Conservation (phyloP, 2,888 invertebrate genomes). For the Brachypalpus laphriformis region DNA sequence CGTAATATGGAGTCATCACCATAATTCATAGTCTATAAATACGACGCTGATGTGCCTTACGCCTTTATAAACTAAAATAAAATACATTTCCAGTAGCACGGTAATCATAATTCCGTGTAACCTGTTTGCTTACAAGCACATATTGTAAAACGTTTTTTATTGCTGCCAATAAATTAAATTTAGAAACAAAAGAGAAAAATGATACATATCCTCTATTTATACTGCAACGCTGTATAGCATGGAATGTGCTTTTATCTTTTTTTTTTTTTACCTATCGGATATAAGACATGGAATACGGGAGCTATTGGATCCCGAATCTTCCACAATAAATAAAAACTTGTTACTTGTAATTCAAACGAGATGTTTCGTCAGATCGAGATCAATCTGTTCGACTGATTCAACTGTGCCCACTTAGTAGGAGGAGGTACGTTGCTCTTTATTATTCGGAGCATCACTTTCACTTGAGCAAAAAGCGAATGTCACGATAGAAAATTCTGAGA, state of each 20-base stretch:
- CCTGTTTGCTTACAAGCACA: not conserved
- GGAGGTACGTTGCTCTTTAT: not conserved
- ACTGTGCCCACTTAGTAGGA: not conserved
- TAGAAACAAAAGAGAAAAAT: not conserved
- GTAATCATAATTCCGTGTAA: not conserved
- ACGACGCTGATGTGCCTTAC: not conserved
- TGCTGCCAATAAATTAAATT: not conserved
- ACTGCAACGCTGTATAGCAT: not conserved
- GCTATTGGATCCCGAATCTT: not conserved
- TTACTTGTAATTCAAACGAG: conserved; percentile 4
- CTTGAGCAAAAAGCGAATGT: conserved; percentile 14
- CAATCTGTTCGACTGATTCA: conserved; percentile 3
- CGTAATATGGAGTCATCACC: conserved; percentile 3
- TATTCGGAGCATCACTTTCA: conserved; percentile 47
- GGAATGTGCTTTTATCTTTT: not conserved
- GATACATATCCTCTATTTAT: not conserved
- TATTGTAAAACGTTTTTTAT: not conserved
- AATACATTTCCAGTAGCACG: not conserved
- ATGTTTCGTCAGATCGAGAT: conserved; percentile 7
- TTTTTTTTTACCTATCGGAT: not conserved
- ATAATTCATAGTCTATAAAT: conserved; percentile 18
- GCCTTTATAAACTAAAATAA: not conserved
- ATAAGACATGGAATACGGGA: not conserved
- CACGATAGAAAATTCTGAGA: not conserved
- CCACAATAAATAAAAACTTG: not conserved